Percentiles rank a stretch among this genome's conserved stretches.
These are phyloP conservation scores for Tenthredo mesomela DNA, from an alignment of 2,888 invertebrate species.

Conservation along the genomic window DNA sequence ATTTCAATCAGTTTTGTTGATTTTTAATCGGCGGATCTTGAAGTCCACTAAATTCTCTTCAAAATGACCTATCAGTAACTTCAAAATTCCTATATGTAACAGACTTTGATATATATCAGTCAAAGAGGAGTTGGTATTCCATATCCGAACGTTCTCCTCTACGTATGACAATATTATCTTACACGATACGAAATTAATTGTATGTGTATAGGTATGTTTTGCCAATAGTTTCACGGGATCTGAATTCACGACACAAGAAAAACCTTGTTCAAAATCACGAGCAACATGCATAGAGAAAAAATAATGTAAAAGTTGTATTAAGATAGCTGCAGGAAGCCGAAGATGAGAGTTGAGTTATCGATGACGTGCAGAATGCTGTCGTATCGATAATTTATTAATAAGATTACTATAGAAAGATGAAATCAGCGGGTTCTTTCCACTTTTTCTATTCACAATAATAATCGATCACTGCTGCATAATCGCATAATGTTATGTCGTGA, in stretches of 20 bases:
- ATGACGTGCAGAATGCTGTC: too few species aligned
- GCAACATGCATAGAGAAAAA: background rate
- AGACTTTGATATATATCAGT: background rate
- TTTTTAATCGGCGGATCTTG: background rate
- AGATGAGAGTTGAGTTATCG: too few species aligned
- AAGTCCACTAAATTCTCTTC: background rate
- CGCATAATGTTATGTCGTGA: constrained; percentile 18
- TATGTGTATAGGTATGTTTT: background rate
- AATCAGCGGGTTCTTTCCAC: background rate
- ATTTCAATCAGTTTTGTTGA: background rate
- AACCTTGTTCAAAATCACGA: background rate
- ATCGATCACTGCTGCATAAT: background rate
- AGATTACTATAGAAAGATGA: background rate
- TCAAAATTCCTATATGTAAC: background rate
- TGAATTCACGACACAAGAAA: background rate
- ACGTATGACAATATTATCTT: background rate
- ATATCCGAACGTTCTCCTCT: background rate
- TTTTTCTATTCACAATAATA: background rate
- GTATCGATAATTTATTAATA: background rate
- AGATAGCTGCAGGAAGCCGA: too few species aligned
- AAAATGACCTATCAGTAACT: background rate
- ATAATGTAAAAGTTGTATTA: background rate
- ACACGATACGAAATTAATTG: background rate
- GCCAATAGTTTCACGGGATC: background rate
- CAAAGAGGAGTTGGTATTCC: background rate